Percentiles rank a stretch among this genome's conserved stretches.
phyloP scores from a whole-genome alignment of 2,888 invertebrate species.

The Hypercompe scribonia region DNA sequence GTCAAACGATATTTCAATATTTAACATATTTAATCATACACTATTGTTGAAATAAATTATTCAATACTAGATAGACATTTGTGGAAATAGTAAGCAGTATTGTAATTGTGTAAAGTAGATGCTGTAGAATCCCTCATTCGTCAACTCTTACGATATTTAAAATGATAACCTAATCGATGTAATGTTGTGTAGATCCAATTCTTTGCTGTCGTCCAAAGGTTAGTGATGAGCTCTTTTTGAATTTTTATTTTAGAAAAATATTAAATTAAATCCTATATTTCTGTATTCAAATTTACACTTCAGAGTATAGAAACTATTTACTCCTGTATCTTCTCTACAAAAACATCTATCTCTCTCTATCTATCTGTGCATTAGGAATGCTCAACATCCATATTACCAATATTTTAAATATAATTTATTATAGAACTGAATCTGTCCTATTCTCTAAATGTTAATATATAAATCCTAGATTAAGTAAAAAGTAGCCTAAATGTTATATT shows the following conservation, averaged over 20 bases:
- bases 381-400: slow-evolving; percentile 24
- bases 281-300: slow-evolving; percentile 36
- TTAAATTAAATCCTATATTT: slow-evolving; percentile 41
- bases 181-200: slow-evolving; percentile 24
- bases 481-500: slow-evolving; percentile 25
- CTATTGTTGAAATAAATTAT: slow-evolving; percentile 9
- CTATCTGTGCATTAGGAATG: slow-evolving; percentile 23
- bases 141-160: neutral
- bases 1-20: slow-evolving; percentile 15
- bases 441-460: slow-evolving; percentile 47
- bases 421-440: slow-evolving; percentile 39
- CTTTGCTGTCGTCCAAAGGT: slow-evolving; percentile 60
- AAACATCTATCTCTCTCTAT: no score
- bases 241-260: slow-evolving; percentile 35
- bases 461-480: slow-evolving; percentile 29
- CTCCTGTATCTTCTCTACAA: slow-evolving; percentile 17
- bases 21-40: slow-evolving; percentile 12
- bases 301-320: slow-evolving; percentile 37
- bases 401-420: slow-evolving; percentile 41
- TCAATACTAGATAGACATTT: neutral
- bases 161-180: neutral
- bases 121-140: neutral
- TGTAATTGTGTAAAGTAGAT: slow-evolving; percentile 7
- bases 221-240: slow-evolving; percentile 59
- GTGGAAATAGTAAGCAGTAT: neutral